Base-by-base conservation (phyloP, 2,797 vertebrate genomes). In the Micromesistius poutassou region DNA sequence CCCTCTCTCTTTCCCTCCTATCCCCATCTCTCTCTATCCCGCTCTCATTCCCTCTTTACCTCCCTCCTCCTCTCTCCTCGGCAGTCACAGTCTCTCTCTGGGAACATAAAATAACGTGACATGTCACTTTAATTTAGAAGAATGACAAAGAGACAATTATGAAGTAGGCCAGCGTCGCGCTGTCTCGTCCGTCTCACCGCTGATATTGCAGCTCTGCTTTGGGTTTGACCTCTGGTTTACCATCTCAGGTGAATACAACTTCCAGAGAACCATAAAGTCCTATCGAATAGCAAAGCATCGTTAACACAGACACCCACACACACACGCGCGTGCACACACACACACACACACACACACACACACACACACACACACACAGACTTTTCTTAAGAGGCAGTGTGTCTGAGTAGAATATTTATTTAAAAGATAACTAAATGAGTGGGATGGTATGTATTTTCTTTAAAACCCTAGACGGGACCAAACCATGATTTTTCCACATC, bases 361-460 rank as follows among this genome's bases (percentile, higher is more conserved):
- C 46, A 62, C 46, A 35, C 30, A 50, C 31, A 50, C 31, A 76
- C 16, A 31, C 72, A 77, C 62, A 76, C 73, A 77, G 12, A 22
- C 81, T 79, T 75, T 86, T 88, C 83, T 88, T 91, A 85, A 93
- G 93, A 94, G 94, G 96, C 93, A 95, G n/a, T n/a, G n/a, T 95
- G 95, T 89, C 91, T 93, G 80, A 90, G 93, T 94, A 80, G 84
- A 95, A 94, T 94, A 93, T 85, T 91, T 94, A 92, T 94, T 92
- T 92, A 93, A 93, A 91, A 92, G 81, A 74, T 73, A 94, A 91
- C 89, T 91, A 94, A 96, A 96, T 96, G 93, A 96, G 93, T 95
- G 94, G 93, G 91, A 95, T 91, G 83, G 92, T 86, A 93, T 94
- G 91, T 77, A 85, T 85, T 93, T 83, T 90, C 84, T 94, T 94